Conservation (phyloP, 2,888 invertebrate genomes). For the Nymphalis polychloros region DNA sequence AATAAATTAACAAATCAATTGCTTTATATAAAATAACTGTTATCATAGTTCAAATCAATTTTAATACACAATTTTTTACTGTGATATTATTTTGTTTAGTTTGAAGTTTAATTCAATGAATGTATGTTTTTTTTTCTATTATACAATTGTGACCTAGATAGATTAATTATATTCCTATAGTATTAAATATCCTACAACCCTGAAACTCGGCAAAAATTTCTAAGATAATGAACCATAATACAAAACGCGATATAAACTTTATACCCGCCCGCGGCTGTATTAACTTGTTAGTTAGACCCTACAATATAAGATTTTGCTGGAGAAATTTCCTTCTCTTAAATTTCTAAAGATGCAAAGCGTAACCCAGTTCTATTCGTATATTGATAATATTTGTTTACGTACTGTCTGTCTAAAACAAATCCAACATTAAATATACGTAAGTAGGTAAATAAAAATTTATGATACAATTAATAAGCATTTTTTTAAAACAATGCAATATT, state of each 20-base stretch:
- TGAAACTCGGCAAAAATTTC: slow-evolving; percentile 75
- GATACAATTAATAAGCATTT: too few relatives aligned
- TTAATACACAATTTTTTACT: too few relatives aligned
- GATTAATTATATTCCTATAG: neutral
- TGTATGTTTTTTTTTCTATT: too few relatives aligned
- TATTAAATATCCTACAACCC: slow-evolving; percentile 46
- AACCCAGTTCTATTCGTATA: neutral
- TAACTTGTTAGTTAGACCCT: slow-evolving; percentile 68
- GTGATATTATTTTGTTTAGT: too few relatives aligned
- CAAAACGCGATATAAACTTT: slow-evolving; percentile 76
- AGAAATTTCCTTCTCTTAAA: slow-evolving; percentile 22
- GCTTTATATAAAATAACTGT: neutral
- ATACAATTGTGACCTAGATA: too few relatives aligned
- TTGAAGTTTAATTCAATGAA: too few relatives aligned
- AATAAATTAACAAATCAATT: neutral
- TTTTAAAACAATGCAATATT: too few relatives aligned
- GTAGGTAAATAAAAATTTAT: neutral
- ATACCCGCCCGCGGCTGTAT: slow-evolving; percentile 71
- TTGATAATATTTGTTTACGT: neutral
- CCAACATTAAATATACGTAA: neutral
- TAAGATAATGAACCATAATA: slow-evolving; percentile 76
- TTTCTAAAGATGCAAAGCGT: neutral
- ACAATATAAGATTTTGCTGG: slow-evolving; percentile 21
- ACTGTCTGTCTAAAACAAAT: neutral
- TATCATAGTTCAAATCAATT: neutral